Evolutionary conservation across 2,113 vertebrate species (phyloP).

Genomic region (Benitochromis conjunctus): DNA sequence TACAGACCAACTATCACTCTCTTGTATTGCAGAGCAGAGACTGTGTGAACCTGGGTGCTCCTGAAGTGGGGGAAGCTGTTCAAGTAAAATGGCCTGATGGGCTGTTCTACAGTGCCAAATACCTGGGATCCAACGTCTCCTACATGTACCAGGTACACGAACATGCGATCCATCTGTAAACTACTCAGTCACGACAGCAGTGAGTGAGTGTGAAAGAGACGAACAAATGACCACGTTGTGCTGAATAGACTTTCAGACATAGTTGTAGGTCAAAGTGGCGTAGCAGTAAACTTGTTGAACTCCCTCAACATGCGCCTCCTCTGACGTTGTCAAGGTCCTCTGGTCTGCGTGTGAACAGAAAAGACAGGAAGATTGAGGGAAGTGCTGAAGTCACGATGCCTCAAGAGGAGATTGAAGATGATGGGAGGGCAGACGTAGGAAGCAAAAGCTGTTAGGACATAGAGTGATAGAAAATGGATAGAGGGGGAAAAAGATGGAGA

Average conservation of each 20-base stretch:
- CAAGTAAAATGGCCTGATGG: constrained; percentile 98
- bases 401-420: constrained; percentile 1
- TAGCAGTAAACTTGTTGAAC: constrained; percentile 13
- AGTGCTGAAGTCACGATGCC: neutral
- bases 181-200: neutral
- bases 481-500: neutral
- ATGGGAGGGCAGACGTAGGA: neutral
- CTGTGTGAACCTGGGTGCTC: constrained; percentile 86
- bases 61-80: constrained; percentile 87
- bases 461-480: constrained; percentile 13
- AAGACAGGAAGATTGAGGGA: neutral
- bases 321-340: neutral
- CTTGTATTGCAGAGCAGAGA: constrained; percentile 84
- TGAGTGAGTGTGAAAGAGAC: neutral
- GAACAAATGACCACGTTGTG: neutral
- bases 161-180: neutral
- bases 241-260: neutral
- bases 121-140: constrained; percentile 85
- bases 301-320: constrained; percentile 10
- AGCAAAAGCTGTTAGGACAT: neutral
- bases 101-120: constrained; percentile 92
- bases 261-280: neutral
- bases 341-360: neutral
- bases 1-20: neutral
- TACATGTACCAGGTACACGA: constrained; percentile 90